These are phyloP conservation scores for Andrena minutula DNA, from an alignment of 2,888 invertebrate genomes.

Conservation along the genomic window DNA sequence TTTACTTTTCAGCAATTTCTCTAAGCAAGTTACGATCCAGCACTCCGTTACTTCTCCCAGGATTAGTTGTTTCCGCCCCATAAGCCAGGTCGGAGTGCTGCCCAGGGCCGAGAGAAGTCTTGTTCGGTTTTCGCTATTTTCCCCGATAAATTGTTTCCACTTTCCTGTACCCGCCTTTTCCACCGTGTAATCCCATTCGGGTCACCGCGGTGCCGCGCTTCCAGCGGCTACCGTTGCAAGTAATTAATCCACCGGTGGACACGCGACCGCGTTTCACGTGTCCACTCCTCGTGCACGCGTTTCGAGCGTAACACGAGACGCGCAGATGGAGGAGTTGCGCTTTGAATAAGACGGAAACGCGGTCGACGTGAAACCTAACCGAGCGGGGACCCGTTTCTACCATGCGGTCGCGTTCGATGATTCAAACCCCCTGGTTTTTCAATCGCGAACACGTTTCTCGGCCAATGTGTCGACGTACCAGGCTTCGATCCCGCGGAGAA, in stretches of 20 bases:
- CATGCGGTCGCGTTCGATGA: conserved; percentile 23
- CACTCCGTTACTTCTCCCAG: conserved; percentile 15
- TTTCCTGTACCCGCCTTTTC: conserved; percentile 4
- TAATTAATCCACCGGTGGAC: conserved; percentile 57
- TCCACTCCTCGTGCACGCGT: conserved; percentile 31
- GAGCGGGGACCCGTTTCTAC: conserved; percentile 45
- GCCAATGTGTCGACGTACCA: not conserved
- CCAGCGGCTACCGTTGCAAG: conserved; percentile 7
- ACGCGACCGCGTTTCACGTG: conserved; percentile 31
- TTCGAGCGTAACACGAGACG: conserved; percentile 32
- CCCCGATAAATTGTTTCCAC: conserved; percentile 20
- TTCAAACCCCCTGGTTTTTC: not conserved
- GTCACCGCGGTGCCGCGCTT: not conserved
- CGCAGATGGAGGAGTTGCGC: conserved; percentile 32
- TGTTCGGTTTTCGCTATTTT: conserved; percentile 9
- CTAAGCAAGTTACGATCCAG: conserved; percentile 17
- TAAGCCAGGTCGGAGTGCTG: conserved; percentile 12
- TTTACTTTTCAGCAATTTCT: conserved; percentile 23
- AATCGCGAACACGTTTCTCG: not conserved
- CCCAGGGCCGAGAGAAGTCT: conserved; percentile 7
- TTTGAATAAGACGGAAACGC: conserved; percentile 65
- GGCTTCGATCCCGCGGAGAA: not conserved
- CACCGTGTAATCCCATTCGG: not conserved
- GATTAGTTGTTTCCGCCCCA: conserved; percentile 30
- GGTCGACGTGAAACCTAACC: conserved; percentile 66